These are phyloP conservation scores for Menura novaehollandiae DNA, from an alignment of 2,113 vertebrate genomes.

Conservation along the genomic window DNA sequence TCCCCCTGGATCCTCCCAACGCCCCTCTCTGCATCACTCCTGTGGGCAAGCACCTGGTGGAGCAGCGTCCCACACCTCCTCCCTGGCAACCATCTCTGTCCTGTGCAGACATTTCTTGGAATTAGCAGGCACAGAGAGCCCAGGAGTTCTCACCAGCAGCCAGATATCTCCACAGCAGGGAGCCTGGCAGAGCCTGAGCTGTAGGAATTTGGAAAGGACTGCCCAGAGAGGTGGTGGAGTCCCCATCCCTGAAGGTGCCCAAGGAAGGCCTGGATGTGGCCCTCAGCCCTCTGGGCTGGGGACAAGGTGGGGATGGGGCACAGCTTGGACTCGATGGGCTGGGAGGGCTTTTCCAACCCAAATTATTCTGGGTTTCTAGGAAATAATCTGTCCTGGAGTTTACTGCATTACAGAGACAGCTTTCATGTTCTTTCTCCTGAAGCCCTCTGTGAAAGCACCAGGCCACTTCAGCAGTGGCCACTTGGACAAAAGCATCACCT, in stretches of 20 bases:
- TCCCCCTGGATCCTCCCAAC: too few species aligned
- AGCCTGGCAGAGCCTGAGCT: background rate
- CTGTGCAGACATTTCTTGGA: background rate
- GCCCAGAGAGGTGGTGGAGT: background rate
- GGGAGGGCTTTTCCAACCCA: background rate
- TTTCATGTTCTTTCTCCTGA: background rate
- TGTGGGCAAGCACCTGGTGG: background rate
- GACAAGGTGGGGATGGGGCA: background rate
- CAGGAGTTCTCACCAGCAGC: background rate
- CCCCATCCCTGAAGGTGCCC: background rate
- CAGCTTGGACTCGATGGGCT: fast-evolving
- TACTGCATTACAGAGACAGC: background rate
- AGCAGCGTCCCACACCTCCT: background rate
- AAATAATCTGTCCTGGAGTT: background rate
- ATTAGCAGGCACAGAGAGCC: background rate
- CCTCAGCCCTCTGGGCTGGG: background rate
- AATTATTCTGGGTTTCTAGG: background rate
- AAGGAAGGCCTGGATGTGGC: background rate
- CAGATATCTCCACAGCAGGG: background rate
- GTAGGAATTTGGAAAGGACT: fast-evolving
- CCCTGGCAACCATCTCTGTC: background rate
- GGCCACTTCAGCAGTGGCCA: background rate
- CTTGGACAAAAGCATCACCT: background rate
- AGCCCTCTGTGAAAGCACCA: background rate
- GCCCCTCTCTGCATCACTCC: too few species aligned